Evolutionary conservation across 2,888 invertebrate species (phyloP), one percentile per base, ranked within the genome.

Genomic region (Agrenia bidenticulata): DNA sequence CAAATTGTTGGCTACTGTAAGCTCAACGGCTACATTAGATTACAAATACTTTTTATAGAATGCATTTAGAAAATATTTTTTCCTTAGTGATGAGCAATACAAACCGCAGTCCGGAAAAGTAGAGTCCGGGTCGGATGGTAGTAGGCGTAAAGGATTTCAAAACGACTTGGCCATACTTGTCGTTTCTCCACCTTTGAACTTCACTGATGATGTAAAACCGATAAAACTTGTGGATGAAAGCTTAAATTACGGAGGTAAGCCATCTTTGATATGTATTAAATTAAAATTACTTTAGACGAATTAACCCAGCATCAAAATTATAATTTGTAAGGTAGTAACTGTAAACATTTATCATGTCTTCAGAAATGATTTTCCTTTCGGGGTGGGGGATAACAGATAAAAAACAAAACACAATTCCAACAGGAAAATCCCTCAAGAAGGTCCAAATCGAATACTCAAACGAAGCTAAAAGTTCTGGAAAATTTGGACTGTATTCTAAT

Each of bases 311-410:
- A n/a, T n/a, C n/a, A n/a, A n/a, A n/a, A n/a, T n/a, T n/a, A n/a
- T n/a, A n/a, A n/a, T n/a, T n/a, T n/a, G n/a, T n/a, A n/a, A n/a
- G n/a, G n/a, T n/a, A n/a, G n/a, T n/a, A n/a, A n/a, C n/a, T n/a
- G n/a, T n/a, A n/a, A n/a, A n/a, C n/a, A n/a, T n/a, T n/a, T n/a
- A n/a, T n/a, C n/a, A n/a, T n/a, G n/a, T n/a, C n/a, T 55, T 24
- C 15, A 32, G 27, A 55, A n/a, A 32, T 9, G 7, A 2, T 57
- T 9, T 39, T n/a, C 19, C 2, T 57, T 2, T 37, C 13, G 2
- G 41, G 56, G 2, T 57, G 56, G 56, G 56, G 56, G 39, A 37
- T 57, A 5, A 57, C 56, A 11, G 56, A 57, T 2, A 57, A 57
- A 39, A 2, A 23, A 11, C 56, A 57, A 19, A 57, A 57, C 21